These are phyloP conservation scores for Calameuta pallipes DNA, from an alignment of 2,888 invertebrate species.

Conservation along the genomic window DNA sequence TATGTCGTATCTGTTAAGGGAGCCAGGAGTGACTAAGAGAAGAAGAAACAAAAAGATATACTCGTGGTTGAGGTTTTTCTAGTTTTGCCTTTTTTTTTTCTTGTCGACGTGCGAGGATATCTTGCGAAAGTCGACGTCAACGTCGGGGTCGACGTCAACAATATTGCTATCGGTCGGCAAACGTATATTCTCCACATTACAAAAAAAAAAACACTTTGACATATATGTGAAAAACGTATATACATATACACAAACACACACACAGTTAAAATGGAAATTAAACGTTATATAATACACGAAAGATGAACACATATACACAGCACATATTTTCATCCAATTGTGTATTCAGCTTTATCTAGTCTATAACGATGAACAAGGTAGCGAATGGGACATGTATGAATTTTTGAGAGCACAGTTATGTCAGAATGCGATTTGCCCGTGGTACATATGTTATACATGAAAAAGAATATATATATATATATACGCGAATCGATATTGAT, in stretches of 20 bases:
- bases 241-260: background rate
- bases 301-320: slow-evolving; percentile 21
- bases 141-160: background rate
- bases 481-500: background rate
- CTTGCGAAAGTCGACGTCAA: too few relatives aligned
- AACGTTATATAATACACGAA: background rate
- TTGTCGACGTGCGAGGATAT: background rate
- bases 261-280: background rate
- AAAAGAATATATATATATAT: background rate
- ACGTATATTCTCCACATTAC: background rate
- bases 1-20: slow-evolving; percentile 16
- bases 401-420: slow-evolving; percentile 18
- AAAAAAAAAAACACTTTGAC: background rate
- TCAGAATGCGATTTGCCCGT: slow-evolving; percentile 43
- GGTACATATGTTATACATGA: slow-evolving; percentile 10
- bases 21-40: background rate
- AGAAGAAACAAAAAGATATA: slow-evolving; percentile 1
- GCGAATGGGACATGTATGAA: slow-evolving; percentile 27
- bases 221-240: background rate
- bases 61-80: slow-evolving; percentile 18
- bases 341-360: slow-evolving; percentile 59
- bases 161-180: background rate
- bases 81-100: slow-evolving; percentile 6
- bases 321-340: slow-evolving; percentile 46
- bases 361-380: slow-evolving; percentile 45